Percentiles rank a stretch among this genome's conserved stretches.
These are phyloP conservation scores for Vultur gryphus DNA, from an alignment of 2,797 vertebrate species.

Conservation along the genomic window DNA sequence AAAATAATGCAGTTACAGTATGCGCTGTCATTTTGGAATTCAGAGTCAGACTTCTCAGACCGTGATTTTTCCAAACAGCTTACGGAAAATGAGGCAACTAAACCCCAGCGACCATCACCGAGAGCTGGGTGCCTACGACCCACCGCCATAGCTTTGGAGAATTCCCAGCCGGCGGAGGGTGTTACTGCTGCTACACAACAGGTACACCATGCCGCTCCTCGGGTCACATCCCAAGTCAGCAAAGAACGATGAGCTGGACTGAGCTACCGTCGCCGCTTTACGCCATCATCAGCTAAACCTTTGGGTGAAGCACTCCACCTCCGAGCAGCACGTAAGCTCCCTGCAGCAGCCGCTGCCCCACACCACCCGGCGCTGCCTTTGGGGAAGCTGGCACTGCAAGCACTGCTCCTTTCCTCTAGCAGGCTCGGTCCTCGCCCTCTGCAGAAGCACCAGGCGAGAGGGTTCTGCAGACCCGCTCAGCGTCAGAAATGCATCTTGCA, in stretches of 20 bases:
- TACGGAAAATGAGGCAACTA: neutral
- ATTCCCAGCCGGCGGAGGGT: too few relatives aligned
- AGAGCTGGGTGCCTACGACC: neutral
- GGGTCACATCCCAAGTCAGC: neutral
- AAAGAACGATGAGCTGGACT: too few relatives aligned
- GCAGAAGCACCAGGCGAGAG: neutral
- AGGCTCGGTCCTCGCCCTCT: neutral
- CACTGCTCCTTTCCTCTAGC: too few relatives aligned
- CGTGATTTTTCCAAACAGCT: neutral
- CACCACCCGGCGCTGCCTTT: neutral
- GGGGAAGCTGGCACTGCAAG: neutral
- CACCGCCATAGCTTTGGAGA: neutral
- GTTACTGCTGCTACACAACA: too few relatives aligned
- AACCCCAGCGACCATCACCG: neutral
- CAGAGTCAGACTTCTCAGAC: neutral
- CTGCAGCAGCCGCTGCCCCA: neutral
- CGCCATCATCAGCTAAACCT: too few relatives aligned
- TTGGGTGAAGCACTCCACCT: neutral
- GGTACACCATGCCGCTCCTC: neutral
- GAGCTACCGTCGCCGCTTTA: neutral
- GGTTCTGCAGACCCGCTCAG: neutral
- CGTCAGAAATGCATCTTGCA: accelerated
- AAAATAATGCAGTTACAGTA: neutral
- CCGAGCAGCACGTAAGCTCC: neutral
- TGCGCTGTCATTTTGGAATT: neutral